Evolutionary conservation across 2,888 invertebrate species (phyloP).

Genomic region (Deilephila elpenor): DNA sequence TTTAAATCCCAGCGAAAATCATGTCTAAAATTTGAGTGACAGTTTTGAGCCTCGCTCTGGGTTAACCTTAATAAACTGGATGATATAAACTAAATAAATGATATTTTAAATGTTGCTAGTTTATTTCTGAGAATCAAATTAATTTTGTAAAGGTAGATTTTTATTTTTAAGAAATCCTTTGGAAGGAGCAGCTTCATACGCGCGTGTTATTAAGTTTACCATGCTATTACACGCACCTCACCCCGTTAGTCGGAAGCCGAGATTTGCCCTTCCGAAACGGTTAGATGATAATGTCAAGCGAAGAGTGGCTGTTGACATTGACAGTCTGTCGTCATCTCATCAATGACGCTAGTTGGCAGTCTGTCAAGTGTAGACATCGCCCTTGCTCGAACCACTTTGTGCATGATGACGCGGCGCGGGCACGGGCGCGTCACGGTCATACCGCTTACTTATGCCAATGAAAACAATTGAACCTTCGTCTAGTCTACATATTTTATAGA

Average conservation of each 20-base stretch:
- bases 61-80: neutral
- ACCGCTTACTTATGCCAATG: constrained; percentile 12
- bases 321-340: constrained; percentile 57
- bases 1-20: neutral
- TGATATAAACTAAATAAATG: neutral
- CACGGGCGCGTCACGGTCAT: constrained; percentile 27
- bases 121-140: neutral
- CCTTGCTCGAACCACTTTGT: constrained; percentile 55
- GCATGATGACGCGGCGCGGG: constrained; percentile 29
- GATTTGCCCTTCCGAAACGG: constrained; percentile 20
- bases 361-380: constrained; percentile 66
- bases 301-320: constrained; percentile 73
- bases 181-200: no score
- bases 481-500: neutral
- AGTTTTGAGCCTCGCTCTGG: neutral
- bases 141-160: no score
- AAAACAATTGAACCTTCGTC: constrained; percentile 12
- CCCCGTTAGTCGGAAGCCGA: neutral
- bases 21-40: neutral
- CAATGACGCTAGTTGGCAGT: constrained; percentile 75
- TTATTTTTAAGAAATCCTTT: no score
- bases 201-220: no score
- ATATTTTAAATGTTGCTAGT: neutral
- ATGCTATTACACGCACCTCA: neutral
- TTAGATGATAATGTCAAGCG: constrained; percentile 54